Evolutionary conservation across 92 coral and sea anemone genomes (phyloP), one percentile per base, ranked within the genome.

Genomic region (Palythoa grandis): DNA sequence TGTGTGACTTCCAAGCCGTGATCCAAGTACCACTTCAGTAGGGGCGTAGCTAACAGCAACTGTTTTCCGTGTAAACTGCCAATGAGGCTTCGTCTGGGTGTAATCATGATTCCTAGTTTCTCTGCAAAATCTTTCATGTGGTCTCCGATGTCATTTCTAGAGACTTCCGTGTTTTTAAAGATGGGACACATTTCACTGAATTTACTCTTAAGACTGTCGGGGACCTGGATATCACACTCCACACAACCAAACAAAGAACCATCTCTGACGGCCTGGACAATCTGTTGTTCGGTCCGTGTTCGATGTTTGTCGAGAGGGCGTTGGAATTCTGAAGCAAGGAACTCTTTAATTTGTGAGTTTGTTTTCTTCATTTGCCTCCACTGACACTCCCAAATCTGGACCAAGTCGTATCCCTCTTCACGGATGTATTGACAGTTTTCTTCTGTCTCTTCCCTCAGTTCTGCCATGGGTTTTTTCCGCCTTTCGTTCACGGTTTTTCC

Each of bases 361-460:
- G 8, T 19, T 2, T 13, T 22, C 22, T 83, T 91, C 24, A 56
- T 10, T 0, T 22, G 7, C 4, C 77, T 5, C 88, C 91, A 87
- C 65, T 90, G 22, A 67, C 92, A 90, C 16, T 90, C 88, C 90
- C 88, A 82, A 82, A 79, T 79, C 50, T 83, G 88, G 11, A 87
- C 87, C 11, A 87, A 23, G 14, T 24, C 24, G 25, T 70, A 91
- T 7, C 91, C 91, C 68, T 91, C 75, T 1, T 83, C 82, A 0
- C 74, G 67, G 72, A 87, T 56, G 74, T 87, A 87, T 22, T 82
- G 70, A 7, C 80, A 60, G 50, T 90, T 90, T 9, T 7, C 69
- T 58, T 77, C 72, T 10, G 87, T 87, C 57, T 87, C 88, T 23
- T 43, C 24, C 7, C 19, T n/a, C 13, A 90, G 79, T 2, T 82